A percentile compares a stretch with the other conserved stretches of the same genome.
Conservation (phyloP, 2,888 invertebrate genomes). For the Barypeithes pellucidus region DNA sequence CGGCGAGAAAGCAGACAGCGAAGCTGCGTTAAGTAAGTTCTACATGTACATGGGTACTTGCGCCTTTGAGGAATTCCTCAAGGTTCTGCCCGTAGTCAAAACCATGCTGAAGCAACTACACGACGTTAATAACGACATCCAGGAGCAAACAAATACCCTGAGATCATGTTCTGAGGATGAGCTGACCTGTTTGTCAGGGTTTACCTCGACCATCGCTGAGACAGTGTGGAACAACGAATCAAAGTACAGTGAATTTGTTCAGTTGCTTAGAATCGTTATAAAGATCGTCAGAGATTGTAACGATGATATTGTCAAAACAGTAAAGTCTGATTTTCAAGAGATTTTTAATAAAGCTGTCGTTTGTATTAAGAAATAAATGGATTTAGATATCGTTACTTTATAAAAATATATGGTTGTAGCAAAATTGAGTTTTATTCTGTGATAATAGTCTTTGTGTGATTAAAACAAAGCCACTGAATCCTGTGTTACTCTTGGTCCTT, state of each 20-base stretch:
- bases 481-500: no score
- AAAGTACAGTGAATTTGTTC: not conserved
- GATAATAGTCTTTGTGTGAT: no score
- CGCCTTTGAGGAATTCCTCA: not conserved
- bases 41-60: not conserved
- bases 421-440: no score
- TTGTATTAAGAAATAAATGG: constrained; percentile 5
- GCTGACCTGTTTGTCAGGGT: not conserved
- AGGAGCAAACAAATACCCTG: not conserved
- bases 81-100: not conserved
- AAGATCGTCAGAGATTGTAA: not conserved
- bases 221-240: not conserved
- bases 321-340: not conserved
- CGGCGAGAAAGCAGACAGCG: constrained; percentile 13
- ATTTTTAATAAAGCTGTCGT: constrained; percentile 7
- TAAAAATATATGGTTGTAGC: no score
- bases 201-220: not conserved
- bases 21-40: not conserved
- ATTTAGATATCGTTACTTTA: no score
- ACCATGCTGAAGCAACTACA: not conserved
- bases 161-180: not conserved
- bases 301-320: not conserved
- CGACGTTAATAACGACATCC: not conserved
- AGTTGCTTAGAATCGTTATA: not conserved
- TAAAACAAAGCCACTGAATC: no score